Evolutionary conservation across 2,797 vertebrate genomes (phyloP), one percentile per base, ranked within the genome.

Genomic region (Ptychadena robeensis): DNA sequence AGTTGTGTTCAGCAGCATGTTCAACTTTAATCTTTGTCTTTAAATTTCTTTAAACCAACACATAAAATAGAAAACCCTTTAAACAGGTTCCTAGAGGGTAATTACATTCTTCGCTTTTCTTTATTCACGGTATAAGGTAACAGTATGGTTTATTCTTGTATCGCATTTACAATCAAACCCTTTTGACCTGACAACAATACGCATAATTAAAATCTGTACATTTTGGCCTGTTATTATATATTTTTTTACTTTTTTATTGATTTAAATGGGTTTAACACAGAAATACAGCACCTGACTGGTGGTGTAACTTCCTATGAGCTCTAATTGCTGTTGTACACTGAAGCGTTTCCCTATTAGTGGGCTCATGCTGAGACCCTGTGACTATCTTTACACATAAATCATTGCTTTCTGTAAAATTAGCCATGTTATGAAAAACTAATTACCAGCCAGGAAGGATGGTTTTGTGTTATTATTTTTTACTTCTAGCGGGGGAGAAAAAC

Each of bases 391-490:
- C 34, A 76, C 72, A 75, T 76, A 63, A 76, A 76, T 76, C 66
- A 76, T 81, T 73, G 48, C 64, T 66, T 82, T 76, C 73, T 76
- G 64, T 69, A 44, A 68, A 82, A 81, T 74, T 57, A 81, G 72
- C 44, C 27, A 28, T 34, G 31, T 63, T 69, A 69, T 59, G 80
- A 74, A 48, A 82, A 82, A 76, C 75, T 75, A 82, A 82, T 68
- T 69, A 61, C 64, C 9, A 30, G 53, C 27, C 25, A 34, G 27
- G 28, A 74, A 65, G 37, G 22, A 30, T 73, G 44, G 32, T 14
- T 67, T 66, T 68, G 2, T 59, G 53, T 28, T 68, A 34, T 66
- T 48, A 38, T 70, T 73, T 25, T 68, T 7, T 11, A 11, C 15
- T 57, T 18, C 22, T n/a, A 34, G 31, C 34, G 27, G 2, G 66